Conservation (phyloP, 37 sponge, comb jelly and placozoan genomes). For the Spongilla lacustris region DNA sequence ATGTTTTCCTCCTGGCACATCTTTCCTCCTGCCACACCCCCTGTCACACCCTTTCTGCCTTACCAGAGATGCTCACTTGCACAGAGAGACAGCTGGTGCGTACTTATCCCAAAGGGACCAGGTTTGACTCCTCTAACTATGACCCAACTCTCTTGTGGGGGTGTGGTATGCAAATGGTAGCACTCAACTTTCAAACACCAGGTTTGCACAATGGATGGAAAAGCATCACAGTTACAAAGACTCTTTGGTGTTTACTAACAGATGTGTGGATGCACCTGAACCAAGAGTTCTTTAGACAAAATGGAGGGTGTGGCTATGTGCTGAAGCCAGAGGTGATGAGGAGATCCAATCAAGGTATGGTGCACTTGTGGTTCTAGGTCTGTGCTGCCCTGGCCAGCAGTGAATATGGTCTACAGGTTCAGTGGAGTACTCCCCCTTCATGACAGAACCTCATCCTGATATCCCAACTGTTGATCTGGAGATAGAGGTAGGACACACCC, state of each 20-base stretch:
- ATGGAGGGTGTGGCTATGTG: slow-evolving; percentile 86
- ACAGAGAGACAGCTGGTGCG: slow-evolving; percentile 69
- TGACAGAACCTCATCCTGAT: slow-evolving; percentile 46
- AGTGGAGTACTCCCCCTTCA: slow-evolving; percentile 21
- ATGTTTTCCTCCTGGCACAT: background rate
- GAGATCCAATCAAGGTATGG: slow-evolving; percentile 1
- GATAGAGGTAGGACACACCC: slow-evolving; percentile 47
- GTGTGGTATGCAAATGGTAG: slow-evolving; percentile 80
- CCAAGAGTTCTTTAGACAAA: slow-evolving; percentile 79
- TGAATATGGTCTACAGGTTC: slow-evolving; percentile 4
- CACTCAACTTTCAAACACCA: slow-evolving; percentile 80
- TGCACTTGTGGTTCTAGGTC: background rate
- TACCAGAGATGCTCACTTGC: slow-evolving; percentile 60
- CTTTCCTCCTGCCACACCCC: too few species aligned
- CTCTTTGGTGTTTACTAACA: background rate
- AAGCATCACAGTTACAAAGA: background rate
- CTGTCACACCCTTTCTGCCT: too few species aligned
- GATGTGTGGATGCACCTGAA: slow-evolving; percentile 76
- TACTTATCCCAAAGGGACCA: slow-evolving; percentile 67
- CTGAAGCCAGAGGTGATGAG: slow-evolving; percentile 77
- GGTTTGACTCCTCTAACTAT: slow-evolving; percentile 81
- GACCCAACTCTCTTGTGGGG: slow-evolving; percentile 69
- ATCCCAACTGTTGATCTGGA: slow-evolving; percentile 51
- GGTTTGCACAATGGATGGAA: slow-evolving; percentile 8
- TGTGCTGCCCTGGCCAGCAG: background rate